A percentile compares a stretch with the other conserved stretches of the same genome.
Conservation (phyloP, 2,113 vertebrate genomes). For the Atrichornis clamosus region DNA sequence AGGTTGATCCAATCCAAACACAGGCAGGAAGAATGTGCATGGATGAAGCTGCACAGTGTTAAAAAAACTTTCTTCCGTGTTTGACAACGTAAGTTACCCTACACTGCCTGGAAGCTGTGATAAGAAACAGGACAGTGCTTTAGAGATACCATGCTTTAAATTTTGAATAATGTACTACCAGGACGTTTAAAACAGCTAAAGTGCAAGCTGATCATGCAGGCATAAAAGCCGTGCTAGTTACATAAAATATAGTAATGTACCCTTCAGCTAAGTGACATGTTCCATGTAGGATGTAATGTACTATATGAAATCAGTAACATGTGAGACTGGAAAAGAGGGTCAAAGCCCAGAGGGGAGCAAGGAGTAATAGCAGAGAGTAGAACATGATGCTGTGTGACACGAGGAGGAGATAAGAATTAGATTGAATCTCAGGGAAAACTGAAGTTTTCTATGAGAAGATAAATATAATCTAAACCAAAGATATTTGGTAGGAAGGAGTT, state of each 20-base stretch:
- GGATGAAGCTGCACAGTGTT: neutral
- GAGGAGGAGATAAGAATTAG: constrained; percentile 19
- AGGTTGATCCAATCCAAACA: neutral
- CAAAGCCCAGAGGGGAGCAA: neutral
- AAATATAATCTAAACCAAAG: constrained; percentile 6
- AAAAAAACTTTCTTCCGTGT: neutral
- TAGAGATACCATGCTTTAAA: neutral
- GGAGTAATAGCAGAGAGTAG: neutral
- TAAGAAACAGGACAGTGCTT: constrained; percentile 1
- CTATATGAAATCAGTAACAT: neutral
- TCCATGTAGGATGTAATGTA: neutral
- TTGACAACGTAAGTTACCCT: neutral
- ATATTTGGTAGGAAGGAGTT: neutral
- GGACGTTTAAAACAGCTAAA: constrained; percentile 2
- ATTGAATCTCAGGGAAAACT: neutral
- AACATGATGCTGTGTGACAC: neutral
- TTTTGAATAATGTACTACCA: neutral
- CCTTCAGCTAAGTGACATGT: neutral
- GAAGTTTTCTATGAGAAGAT: constrained; percentile 4
- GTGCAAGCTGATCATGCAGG: neutral
- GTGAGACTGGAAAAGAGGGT: neutral
- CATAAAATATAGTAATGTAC: neutral
- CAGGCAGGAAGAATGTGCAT: neutral
- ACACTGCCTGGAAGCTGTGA: neutral
- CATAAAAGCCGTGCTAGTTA: neutral